A percentile compares a stretch with the other conserved stretches of the same genome.
These are phyloP conservation scores for Macrophya annulata DNA, from an alignment of 2,888 invertebrate species.

Conservation along the genomic window DNA sequence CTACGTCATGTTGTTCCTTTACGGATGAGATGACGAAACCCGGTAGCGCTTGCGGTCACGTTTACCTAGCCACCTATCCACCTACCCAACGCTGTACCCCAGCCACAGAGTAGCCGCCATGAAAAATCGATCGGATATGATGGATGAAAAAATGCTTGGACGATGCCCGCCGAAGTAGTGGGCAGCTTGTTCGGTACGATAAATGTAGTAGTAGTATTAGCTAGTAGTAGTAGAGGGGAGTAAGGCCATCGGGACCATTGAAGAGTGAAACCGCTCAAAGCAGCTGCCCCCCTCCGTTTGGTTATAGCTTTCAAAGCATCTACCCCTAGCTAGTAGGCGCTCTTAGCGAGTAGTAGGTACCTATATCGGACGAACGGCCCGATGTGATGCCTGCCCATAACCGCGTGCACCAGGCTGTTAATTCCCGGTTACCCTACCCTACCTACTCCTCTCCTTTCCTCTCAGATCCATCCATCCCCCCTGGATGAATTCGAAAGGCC, in stretches of 20 bases:
- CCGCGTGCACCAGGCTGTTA: conserved; percentile 10
- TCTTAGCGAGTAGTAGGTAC: not conserved
- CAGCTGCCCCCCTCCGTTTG: conserved; percentile 72
- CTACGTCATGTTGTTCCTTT: not conserved
- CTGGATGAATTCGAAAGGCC: not conserved
- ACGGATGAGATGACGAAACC: not conserved
- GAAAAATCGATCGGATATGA: conserved; percentile 10
- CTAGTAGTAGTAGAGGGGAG: conserved; percentile 24
- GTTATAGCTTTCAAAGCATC: conserved; percentile 42
- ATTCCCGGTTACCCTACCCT: not conserved
- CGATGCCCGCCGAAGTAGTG: not conserved
- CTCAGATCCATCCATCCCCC: not conserved
- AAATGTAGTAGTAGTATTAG: not conserved
- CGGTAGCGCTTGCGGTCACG: too few relatives aligned
- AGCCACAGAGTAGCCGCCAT: not conserved
- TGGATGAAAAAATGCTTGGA: conserved; percentile 23
- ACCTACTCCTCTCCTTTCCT: too few relatives aligned
- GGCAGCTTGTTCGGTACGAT: not conserved
- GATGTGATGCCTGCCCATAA: not conserved
- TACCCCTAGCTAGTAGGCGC: conserved; percentile 23
- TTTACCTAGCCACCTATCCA: too few relatives aligned
- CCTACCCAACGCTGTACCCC: too few relatives aligned
- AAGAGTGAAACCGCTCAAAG: conserved; percentile 79
- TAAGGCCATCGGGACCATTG: conserved; percentile 73
- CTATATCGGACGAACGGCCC: not conserved